Evolutionary conservation across 2,113 vertebrate species (phyloP).

Genomic region (Chinchilla lanigera): DNA sequence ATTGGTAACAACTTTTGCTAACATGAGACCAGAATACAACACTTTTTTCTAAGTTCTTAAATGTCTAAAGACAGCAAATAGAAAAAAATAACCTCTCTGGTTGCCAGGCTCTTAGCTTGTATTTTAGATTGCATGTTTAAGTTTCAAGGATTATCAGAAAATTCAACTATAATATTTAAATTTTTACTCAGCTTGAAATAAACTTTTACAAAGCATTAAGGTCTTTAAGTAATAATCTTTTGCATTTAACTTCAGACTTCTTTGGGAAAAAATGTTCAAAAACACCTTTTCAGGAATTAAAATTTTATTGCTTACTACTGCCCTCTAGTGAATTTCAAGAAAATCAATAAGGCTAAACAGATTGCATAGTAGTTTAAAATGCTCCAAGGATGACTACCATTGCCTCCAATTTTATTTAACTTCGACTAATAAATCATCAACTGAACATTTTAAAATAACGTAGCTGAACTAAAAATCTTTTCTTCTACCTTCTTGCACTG

Average conservation of each 20-base stretch:
- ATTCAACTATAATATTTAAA: slow-evolving; percentile 49
- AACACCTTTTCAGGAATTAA: slow-evolving; percentile 6
- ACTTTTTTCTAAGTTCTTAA: slow-evolving; percentile 1
- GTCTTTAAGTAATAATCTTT: slow-evolving; percentile 57
- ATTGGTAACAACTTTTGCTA: background rate
- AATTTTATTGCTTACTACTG: slow-evolving; percentile 92
- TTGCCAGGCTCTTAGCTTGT: background rate
- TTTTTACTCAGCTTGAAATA: slow-evolving; percentile 19
- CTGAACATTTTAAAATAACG: background rate
- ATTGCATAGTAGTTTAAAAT: background rate
- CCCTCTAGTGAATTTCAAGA: slow-evolving; percentile 89
- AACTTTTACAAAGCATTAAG: slow-evolving; percentile 24
- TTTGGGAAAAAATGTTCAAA: background rate
- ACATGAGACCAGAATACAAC: background rate
- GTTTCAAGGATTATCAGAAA: slow-evolving; percentile 43
- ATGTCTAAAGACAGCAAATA: slow-evolving; percentile 4
- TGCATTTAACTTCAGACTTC: slow-evolving; percentile 42
- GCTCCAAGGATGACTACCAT: background rate
- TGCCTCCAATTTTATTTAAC: background rate
- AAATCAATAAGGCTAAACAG: slow-evolving; percentile 38
- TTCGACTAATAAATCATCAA: slow-evolving; percentile 47
- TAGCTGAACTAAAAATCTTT: background rate
- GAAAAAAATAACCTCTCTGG: background rate
- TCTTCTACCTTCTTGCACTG: background rate
- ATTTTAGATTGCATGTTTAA: background rate